Evolutionary conservation across 2,113 vertebrate species (phyloP).

Genomic region (Myiagra hebetior): DNA sequence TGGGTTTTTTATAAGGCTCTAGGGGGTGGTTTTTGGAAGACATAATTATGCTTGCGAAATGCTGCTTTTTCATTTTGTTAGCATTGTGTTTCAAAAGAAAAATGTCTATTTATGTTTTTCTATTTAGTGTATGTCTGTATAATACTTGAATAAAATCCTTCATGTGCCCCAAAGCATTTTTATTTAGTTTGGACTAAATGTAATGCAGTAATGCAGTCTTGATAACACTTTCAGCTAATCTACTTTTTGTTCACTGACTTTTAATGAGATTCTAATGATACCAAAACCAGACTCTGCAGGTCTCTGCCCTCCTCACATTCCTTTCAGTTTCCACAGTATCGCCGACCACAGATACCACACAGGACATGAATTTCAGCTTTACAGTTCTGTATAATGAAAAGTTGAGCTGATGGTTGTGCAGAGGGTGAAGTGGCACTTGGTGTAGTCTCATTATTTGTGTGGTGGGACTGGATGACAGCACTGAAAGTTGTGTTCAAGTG

Average conservation of each 20-base stretch:
- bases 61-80: constrained; percentile 51
- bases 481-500: background rate
- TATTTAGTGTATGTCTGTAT: background rate
- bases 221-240: background rate
- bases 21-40: constrained; percentile 18
- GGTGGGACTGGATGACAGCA: background rate
- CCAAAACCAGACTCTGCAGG: background rate
- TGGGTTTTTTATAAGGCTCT: constrained; percentile 57
- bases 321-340: background rate
- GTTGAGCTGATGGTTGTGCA: background rate
- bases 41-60: constrained; percentile 50
- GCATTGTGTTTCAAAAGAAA: constrained; percentile 34
- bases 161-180: background rate
- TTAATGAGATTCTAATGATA: background rate
- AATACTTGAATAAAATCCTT: background rate
- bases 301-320: background rate
- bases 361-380: background rate
- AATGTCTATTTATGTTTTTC: background rate
- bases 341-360: fast-evolving
- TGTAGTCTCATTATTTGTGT: background rate
- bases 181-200: background rate
- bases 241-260: background rate
- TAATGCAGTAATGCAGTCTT: background rate
- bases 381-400: background rate
- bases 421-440: background rate